Conservation (phyloP, 2,113 vertebrate genomes). For the Poicephalus gulielmi region DNA sequence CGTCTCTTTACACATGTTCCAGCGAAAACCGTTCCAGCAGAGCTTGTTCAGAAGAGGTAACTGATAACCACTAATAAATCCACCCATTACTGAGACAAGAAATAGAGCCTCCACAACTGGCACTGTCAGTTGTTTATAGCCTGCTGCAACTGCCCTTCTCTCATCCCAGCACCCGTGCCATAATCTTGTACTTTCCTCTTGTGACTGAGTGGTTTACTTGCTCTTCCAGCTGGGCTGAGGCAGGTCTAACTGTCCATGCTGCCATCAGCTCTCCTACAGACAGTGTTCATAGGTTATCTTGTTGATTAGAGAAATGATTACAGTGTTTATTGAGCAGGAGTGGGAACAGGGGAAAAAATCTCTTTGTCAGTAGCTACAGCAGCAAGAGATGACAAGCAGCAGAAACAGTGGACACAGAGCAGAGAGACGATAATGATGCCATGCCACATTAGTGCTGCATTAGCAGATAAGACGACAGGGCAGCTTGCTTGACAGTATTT, state of each 20-base stretch:
- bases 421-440: conserved; percentile 15
- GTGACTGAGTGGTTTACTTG: neutral
- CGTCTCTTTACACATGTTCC: neutral
- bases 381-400: neutral
- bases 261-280: neutral
- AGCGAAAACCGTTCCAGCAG: neutral
- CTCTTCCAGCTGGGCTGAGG: neutral
- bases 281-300: neutral
- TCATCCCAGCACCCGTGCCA: neutral
- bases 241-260: neutral
- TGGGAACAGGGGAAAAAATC: neutral
- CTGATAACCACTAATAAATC: neutral
- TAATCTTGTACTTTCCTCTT: neutral
- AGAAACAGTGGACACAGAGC: neutral
- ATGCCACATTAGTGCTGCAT: conserved; percentile 38
- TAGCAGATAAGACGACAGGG: conserved; percentile 24
- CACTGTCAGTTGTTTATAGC: neutral
- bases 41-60: neutral
- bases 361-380: neutral
- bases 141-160: neutral
- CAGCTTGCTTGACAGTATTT: conserved; percentile 15
- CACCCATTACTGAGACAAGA: neutral
- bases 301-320: neutral
- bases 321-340: neutral
- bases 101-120: neutral